Evolutionary conservation across 2,113 vertebrate genomes (phyloP), one percentile per base, ranked within the genome.

Genomic region (Eptesicus fuscus): DNA sequence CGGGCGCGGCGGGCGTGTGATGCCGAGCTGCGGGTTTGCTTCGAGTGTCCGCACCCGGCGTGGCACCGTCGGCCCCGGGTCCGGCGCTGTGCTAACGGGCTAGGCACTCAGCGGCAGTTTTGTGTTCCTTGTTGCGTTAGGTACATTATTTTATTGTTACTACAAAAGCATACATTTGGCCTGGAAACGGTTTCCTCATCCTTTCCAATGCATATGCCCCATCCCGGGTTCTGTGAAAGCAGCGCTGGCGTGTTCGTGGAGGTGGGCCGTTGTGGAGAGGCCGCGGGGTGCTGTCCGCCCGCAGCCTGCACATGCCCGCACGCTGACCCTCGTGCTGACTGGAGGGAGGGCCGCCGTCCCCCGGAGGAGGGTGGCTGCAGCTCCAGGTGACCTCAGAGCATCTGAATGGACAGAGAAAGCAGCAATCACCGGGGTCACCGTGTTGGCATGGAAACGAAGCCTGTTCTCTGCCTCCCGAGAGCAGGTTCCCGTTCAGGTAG

Each of bases 111-210:
- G 32, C 73, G n/a, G 73, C 59, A 74, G 4, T 32, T 51, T n/a
- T 42, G 2, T 42, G 12, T n/a, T 44, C 35, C 16, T 32, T 47
- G 40, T 71, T 65, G 3, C 14, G 11, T 71, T 53, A 65, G 69
- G 83, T 37, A n/a, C 23, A 5, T 30, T 49, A 13, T 35, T 42
- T 76, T 49, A 79, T 84, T 25, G 6, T 61, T 18, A 37, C 84
- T 91, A 93, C 30, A 18, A 91, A 95, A 96, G 83, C n/a, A 4
- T 87, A 4, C 56, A 0, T 40, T 77, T 94, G 49, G 86, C 80
- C 84, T 44, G 35, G 70, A 20, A 71, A 17, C 87, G 49, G n/a
- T 37, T 79, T 28, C 85, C 84, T 96, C 69, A 56, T 80, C 51
- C 83, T 49, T 70, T 85, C 61, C 85, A 9, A 88, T 40, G 47